Evolutionary conservation across 2,888 invertebrate species (phyloP), one percentile per base, ranked within the genome.

Genomic region (Hymenopus coronatus): DNA sequence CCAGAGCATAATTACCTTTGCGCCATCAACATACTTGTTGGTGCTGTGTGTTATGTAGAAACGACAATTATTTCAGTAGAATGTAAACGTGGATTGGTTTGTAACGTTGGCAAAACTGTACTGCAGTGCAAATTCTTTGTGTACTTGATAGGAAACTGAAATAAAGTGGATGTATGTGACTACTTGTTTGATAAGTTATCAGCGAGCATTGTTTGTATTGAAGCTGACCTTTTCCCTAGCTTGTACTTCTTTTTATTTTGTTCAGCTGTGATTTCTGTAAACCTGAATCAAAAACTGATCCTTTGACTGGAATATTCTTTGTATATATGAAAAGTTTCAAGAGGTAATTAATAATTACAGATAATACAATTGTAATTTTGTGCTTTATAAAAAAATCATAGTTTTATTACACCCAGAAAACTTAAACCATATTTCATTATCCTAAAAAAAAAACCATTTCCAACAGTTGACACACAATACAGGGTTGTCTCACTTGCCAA

Each of bases 331-430:
- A 87, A 70, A 70, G 81, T 87, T 87, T 27, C 82, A 82, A 40
- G 9, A 87, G 87, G 82, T 87, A 81, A 86, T 81, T 86, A 86
- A 81, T 81, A 30, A 87, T 87, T 87, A 87, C 82, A 46, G 82
- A 86, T 86, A 33, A 82, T 87, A 33, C 30, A 27, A 85, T 28
- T 86, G 86, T 87, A 87, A 87, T 87, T 87, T 87, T 82, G 87
- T 87, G 87, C 82, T 87, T 87, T 82, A 87, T 87, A 82, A 87
- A 87, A 27, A 87, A 86, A 20, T 25, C 15, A 0, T 28, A 83
- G 28, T 83, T 83, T 83, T 8, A 27, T 83, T 83, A 15, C 82
- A 70, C 54, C 54, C 3, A 20, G 54, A 70, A 70, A 70, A 25
- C 20, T 70, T 40, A 12, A 40, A 9, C 12, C 40, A 40, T 33